Evolutionary conservation across 2,888 invertebrate genomes (phyloP).

Genomic region (Scrobipalpa costella): DNA sequence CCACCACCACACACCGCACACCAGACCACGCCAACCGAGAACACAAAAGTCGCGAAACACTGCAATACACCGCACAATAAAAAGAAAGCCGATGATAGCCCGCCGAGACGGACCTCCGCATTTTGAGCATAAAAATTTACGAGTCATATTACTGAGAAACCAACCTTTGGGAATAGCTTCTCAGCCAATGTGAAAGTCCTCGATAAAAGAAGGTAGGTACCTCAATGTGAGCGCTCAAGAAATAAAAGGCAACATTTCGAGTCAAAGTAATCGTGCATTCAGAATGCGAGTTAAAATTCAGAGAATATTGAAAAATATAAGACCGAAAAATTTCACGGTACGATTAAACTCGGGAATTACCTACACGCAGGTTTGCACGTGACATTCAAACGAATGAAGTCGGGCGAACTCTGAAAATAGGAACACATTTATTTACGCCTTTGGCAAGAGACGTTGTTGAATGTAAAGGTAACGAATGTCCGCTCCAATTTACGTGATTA

Average conservation of each 20-base stretch:
- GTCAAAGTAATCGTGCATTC: slow-evolving; percentile 8
- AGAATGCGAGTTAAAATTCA: background rate
- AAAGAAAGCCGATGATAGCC: slow-evolving; percentile 34
- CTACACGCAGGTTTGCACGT: slow-evolving; percentile 16
- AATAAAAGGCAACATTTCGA: background rate
- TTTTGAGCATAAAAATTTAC: slow-evolving; percentile 21
- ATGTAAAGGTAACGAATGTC: slow-evolving; percentile 29
- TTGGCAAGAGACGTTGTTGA: slow-evolving; percentile 25
- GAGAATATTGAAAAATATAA: background rate
- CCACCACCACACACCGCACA: background rate
- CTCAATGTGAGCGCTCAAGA: background rate
- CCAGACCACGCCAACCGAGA: slow-evolving; percentile 43
- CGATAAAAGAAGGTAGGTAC: slow-evolving; percentile 7
- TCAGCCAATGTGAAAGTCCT: background rate
- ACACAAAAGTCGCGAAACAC: slow-evolving; percentile 38
- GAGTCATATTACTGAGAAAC: slow-evolving; percentile 13
- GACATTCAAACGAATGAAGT: slow-evolving; percentile 19
- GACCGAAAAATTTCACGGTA: background rate
- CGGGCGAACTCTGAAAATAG: slow-evolving; percentile 21
- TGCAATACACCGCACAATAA: slow-evolving; percentile 44
- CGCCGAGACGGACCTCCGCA: slow-evolving; percentile 16
- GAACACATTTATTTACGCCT: slow-evolving; percentile 23
- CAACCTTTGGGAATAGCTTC: slow-evolving; percentile 14
- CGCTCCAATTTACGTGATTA: slow-evolving; percentile 28
- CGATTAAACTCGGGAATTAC: slow-evolving; percentile 10